Evolutionary conservation across 2,888 invertebrate genomes (phyloP).

Genomic region (Lithophane semibrunnea): DNA sequence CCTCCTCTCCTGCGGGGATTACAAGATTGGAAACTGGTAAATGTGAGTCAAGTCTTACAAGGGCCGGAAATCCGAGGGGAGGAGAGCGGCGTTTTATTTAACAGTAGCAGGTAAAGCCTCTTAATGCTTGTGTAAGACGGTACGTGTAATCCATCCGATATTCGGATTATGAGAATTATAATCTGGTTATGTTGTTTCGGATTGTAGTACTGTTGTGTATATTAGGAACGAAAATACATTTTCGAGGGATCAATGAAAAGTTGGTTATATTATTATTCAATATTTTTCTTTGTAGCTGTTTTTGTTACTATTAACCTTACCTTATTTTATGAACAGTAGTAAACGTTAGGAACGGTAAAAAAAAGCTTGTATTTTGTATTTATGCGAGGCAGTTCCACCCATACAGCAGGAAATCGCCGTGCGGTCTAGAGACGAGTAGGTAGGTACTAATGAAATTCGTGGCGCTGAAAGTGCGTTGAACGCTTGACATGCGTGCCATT

Average conservation of each 20-base stretch:
- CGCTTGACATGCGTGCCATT: too few species aligned
- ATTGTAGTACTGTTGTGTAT: not conserved
- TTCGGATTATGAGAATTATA: constrained; percentile 37
- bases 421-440: not conserved
- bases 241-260: not conserved
- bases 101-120: constrained; percentile 56
- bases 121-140: constrained; percentile 45
- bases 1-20: not conserved
- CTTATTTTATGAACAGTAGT: not conserved
- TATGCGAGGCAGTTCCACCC: not conserved
- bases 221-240: not conserved
- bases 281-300: not conserved
- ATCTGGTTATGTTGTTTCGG: constrained; percentile 5
- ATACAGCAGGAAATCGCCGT: too few species aligned
- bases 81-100: constrained; percentile 47
- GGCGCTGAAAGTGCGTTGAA: too few species aligned
- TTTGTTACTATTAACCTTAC: not conserved
- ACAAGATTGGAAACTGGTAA: not conserved
- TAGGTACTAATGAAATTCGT: too few species aligned
- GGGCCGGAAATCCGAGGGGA: constrained; percentile 30
- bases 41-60: constrained; percentile 15
- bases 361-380: not conserved
- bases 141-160: constrained; percentile 42
- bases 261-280: not conserved
- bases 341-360: too few species aligned